phyloP scores from a whole-genome alignment of 2,888 invertebrate species.

The Carabus problematicus region DNA sequence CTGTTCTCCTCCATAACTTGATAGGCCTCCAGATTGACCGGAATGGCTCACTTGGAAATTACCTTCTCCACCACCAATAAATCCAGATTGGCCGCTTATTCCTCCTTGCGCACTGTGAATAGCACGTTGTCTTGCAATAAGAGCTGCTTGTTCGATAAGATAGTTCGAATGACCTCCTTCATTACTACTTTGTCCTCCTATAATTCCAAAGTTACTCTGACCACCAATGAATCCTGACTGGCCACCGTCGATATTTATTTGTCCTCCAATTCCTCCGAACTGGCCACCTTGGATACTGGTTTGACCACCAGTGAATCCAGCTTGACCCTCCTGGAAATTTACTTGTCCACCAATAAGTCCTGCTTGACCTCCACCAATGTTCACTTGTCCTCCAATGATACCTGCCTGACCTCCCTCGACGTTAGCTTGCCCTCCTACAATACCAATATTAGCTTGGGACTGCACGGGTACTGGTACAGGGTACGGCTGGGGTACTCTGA shows the following conservation, averaged over 20 bases:
- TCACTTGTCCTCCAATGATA: not conserved
- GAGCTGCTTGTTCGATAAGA: no score
- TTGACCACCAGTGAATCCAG: constrained; percentile 9
- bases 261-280: constrained; percentile 1
- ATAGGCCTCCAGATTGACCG: no score
- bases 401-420: constrained; percentile 11
- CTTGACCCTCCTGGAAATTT: constrained; percentile 2
- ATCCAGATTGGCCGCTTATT: no score
- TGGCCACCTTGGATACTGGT: constrained; percentile 1
- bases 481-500: constrained; percentile 46
- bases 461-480: constrained; percentile 48
- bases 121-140: no score
- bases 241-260: not conserved
- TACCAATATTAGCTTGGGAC: constrained; percentile 5
- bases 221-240: not conserved
- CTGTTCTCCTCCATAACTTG: constrained; percentile 4
- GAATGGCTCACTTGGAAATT: no score
- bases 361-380: not conserved
- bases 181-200: not conserved
- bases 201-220: not conserved
- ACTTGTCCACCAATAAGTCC: constrained; percentile 17
- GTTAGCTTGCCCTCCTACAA: constrained; percentile 2
- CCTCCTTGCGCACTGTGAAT: no score
- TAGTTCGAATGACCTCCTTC: not conserved
- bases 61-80: no score